Evolutionary conservation across 1,140 invertebrate species (phyloP).

Genomic region (Sycobia sp.): DNA sequence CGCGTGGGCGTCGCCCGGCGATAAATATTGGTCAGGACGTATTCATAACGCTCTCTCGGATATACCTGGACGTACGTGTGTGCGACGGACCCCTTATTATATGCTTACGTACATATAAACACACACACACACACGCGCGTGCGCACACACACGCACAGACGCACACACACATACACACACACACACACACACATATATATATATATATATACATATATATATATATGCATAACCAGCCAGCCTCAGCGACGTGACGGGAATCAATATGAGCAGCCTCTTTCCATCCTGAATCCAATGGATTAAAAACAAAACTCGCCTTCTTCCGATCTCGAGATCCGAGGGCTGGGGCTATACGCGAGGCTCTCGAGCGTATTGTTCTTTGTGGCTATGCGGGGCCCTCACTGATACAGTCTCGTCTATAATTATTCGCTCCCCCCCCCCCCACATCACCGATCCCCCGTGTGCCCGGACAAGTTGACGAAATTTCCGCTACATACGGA

Average conservation of each 20-base stretch:
- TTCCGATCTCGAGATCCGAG: not conserved
- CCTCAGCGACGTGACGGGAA: conserved; percentile 15
- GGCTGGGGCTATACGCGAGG: no score
- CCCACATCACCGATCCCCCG: no score
- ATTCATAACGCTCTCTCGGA: conserved; percentile 39
- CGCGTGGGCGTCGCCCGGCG: conserved; percentile 48
- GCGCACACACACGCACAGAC: no score
- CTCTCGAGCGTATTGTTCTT: conserved; percentile 24
- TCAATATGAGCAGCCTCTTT: conserved; percentile 30
- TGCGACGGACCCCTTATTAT: conserved; percentile 12
- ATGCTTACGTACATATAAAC: no score
- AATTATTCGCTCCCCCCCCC: no score
- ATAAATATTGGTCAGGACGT: conserved; percentile 48
- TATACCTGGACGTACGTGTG: not conserved
- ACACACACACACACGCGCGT: no score
- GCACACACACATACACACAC: no score
- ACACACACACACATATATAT: no score
- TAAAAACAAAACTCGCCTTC: conserved; percentile 34
- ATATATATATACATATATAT: no score
- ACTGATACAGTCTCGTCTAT: conserved; percentile 13
- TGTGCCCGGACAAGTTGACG: no score
- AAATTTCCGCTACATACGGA: no score
- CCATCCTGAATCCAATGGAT: conserved; percentile 33
- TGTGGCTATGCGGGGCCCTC: not conserved
- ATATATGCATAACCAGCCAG: no score